Base-by-base conservation (phyloP, 2,113 vertebrate species). In the Bungarus multicinctus region DNA sequence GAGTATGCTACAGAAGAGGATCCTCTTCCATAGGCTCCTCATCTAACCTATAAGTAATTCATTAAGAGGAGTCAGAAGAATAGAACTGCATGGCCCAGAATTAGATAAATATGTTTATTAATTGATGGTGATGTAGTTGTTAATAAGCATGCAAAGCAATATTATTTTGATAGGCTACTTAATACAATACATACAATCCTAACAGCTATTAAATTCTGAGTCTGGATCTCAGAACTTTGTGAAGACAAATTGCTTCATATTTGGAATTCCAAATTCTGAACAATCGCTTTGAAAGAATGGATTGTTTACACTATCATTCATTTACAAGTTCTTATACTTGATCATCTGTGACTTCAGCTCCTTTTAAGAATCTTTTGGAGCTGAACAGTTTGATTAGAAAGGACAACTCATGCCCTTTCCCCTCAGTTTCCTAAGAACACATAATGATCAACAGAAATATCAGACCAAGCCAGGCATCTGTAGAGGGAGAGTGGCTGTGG, bases 1-100 rank as follows among this genome's bases (percentile, higher is more conserved):
- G 64, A 92, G 93, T 93, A 89, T 94, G 97, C 98, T 99, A 99
- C 98, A 99, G 98, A 3, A 98, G 98, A 92, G 98, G 98, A 93
- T 99, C 99, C 95, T 99, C 99, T 94, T 99, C 99, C 99, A 99
- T 99, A 10, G 99, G 99, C 81, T 99, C 99, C 87, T 99, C 99
- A 27, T 99, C 98, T 0, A 98, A 95, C 93, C 99, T 99, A 97
- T 0, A 60, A 93, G 64, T 0, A 8, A 53, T 92, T 53, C 1
- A 6, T 64, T 53, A 87, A 88, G 58, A 74, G 12, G 54, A 47
- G 39, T 90, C 30, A 88, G 45, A 87, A 34, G 0, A 5, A 90
- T 25, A n/a, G 54, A 39, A 25, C 7, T 88, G n/a, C 23, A 12
- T n/a, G 18, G 64, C 0, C 85, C 57, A 50, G 93, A 52, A 87